A percentile compares a stretch with the other conserved stretches of the same genome.
Conservation (phyloP, 2,888 invertebrate species). For the Drosophila bunnanda region DNA sequence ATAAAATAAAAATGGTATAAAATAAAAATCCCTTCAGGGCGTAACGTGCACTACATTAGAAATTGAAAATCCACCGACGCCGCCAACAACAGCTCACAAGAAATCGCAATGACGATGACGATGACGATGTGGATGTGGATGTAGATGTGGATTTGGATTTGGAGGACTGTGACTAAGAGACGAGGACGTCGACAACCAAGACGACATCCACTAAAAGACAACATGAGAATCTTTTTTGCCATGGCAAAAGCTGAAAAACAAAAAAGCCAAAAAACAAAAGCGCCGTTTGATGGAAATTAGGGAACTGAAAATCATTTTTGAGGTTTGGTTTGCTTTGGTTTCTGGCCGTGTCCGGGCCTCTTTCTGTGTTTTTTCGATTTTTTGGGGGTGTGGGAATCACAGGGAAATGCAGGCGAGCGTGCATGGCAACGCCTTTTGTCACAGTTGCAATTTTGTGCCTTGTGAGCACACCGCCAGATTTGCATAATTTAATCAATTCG, state of each 20-base stretch:
- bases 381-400: conserved; percentile 40
- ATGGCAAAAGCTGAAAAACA: conserved; percentile 49
- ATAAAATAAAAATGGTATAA: conserved; percentile 31
- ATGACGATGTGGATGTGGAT: conserved; percentile 11
- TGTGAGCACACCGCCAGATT: conserved; percentile 57
- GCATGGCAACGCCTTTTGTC: conserved; percentile 80
- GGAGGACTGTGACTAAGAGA: conserved; percentile 28
- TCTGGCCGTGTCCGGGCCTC: conserved; percentile 7
- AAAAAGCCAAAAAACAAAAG: conserved; percentile 54
- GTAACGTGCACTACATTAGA: conserved; percentile 82
- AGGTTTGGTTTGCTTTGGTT: conserved; percentile 46
- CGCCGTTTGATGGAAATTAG: conserved; percentile 74
- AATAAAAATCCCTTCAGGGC: conserved; percentile 75
- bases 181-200: conserved; percentile 46
- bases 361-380: conserved; percentile 4
- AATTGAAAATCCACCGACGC: conserved; percentile 78
- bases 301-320: conserved; percentile 53
- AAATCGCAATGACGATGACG: conserved; percentile 22
- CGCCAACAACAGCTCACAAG: conserved; percentile 31
- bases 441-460: conserved; percentile 58
- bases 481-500: conserved; percentile 83
- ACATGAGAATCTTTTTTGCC: conserved; percentile 73
- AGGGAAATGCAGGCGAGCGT: conserved; percentile 59
- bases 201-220: conserved; percentile 54
- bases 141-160: conserved; percentile 14